Percentiles rank a stretch among this genome's conserved stretches.
phyloP scores from a whole-genome alignment of 2,888 invertebrate genomes.

The Xestia sexstrigata region DNA sequence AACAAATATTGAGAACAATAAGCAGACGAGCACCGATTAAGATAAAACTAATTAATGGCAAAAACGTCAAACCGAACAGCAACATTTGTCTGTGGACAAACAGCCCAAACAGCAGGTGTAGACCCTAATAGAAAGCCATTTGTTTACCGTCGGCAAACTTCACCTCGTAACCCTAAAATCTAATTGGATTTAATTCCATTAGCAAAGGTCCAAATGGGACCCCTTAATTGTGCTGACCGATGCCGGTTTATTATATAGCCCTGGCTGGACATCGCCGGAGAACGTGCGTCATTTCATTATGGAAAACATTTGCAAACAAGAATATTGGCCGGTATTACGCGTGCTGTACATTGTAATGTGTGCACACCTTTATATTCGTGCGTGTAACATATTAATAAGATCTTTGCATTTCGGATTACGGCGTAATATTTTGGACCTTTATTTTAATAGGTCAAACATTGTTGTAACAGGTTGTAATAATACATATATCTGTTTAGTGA shows the following conservation, averaged over 20 bases:
- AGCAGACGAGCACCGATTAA: conserved; percentile 63
- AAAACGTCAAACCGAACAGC: conserved; percentile 76
- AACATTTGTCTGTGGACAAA: conserved; percentile 81
- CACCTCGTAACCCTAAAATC: conserved; percentile 90
- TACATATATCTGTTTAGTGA: neutral
- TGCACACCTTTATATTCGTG: conserved; percentile 45
- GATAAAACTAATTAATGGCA: conserved; percentile 73
- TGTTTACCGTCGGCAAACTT: conserved; percentile 88
- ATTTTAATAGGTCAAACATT: neutral
- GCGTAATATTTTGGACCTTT: conserved; percentile 7
- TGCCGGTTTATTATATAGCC: conserved; percentile 83
- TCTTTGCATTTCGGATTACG: conserved; percentile 26
- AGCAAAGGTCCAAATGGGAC: conserved; percentile 88
- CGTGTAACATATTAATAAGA: conserved; percentile 33
- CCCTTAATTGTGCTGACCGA: conserved; percentile 89
- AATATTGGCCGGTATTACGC: conserved; percentile 53
- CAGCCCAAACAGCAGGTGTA: conserved; percentile 83
- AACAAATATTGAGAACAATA: conserved; percentile 33
- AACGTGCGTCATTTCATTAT: conserved; percentile 76
- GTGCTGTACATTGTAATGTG: conserved; percentile 47
- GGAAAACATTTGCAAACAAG: conserved; percentile 74
- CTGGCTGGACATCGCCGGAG: conserved; percentile 67
- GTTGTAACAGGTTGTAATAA: neutral
- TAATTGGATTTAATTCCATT: conserved; percentile 91
- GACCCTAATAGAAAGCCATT: conserved; percentile 85